Evolutionary conservation across 2,113 vertebrate species (phyloP).

Genomic region (Nipponia nippon): DNA sequence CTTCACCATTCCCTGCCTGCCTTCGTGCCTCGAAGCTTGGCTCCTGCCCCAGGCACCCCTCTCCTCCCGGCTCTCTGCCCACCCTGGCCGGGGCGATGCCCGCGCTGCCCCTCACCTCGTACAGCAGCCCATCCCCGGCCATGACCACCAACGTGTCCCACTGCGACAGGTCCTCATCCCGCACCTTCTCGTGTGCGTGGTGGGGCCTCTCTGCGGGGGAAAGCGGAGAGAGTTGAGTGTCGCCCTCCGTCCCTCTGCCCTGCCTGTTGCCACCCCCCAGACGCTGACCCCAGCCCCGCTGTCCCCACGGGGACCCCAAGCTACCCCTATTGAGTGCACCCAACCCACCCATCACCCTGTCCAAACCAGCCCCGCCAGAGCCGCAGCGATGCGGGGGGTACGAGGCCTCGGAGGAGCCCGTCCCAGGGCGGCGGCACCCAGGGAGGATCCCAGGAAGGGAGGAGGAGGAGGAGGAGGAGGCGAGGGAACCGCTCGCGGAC

Average conservation of each 20-base stretch:
- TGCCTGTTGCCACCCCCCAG: background rate
- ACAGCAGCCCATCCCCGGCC: slow-evolving; percentile 35
- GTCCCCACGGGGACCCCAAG: background rate
- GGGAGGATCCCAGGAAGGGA: background rate
- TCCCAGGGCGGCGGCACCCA: rapidly evolving
- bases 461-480: background rate
- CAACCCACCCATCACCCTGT: rapidly evolving
- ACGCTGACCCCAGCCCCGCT: background rate
- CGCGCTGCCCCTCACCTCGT: background rate
- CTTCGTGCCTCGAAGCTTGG: rapidly evolving
- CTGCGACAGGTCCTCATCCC: slow-evolving; percentile 50
- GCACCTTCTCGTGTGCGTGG: slow-evolving; percentile 23
- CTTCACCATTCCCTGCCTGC: background rate
- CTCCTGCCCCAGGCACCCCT: background rate
- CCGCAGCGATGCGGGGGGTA: rapidly evolving
- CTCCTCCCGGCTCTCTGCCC: background rate
- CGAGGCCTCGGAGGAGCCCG: background rate
- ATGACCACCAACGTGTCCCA: slow-evolving; percentile 52
- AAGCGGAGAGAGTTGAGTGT: rapidly evolving
- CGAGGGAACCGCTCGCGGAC: background rate
- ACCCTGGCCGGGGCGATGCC: background rate
- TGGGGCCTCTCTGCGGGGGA: background rate
- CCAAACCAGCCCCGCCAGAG: background rate
- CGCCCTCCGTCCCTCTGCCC: background rate
- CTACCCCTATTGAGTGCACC: too few relatives aligned